phyloP scores from a whole-genome alignment of 2,113 vertebrate species.

The Strix uralensis region DNA sequence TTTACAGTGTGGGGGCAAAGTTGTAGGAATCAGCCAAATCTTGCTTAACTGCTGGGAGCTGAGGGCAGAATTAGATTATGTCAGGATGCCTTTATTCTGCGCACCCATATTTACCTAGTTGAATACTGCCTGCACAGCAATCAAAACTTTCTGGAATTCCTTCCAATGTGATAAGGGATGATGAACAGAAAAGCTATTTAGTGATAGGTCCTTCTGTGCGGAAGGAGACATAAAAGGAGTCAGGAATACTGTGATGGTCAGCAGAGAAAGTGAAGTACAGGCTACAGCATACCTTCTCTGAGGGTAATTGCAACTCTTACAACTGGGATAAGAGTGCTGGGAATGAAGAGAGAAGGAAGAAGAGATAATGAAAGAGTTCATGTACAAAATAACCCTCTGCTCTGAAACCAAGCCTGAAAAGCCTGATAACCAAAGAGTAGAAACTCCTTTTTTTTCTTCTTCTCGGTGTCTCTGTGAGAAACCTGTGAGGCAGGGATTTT shows the following conservation, averaged over 20 bases:
- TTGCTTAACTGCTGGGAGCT: not conserved
- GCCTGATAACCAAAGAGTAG: not conserved
- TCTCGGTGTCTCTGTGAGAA: not conserved
- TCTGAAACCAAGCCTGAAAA: not conserved
- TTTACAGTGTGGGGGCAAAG: rapidly evolving
- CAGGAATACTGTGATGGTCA: not conserved
- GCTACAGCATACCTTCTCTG: not conserved
- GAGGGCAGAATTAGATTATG: not conserved
- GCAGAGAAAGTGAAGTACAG: not conserved
- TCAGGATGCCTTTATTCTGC: not conserved
- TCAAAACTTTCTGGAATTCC: not conserved
- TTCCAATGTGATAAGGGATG: not conserved
- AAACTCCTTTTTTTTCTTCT: not conserved
- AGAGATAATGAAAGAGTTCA: not conserved
- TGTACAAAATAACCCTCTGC: not conserved
- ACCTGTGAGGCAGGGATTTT: not conserved
- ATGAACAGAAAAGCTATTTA: not conserved
- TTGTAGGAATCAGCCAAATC: not conserved
- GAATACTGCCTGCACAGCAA: not conserved
- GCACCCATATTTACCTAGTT: not conserved
- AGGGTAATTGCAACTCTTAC: not conserved
- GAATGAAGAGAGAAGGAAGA: not conserved
- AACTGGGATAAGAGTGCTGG: not conserved
- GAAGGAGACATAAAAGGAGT: not conserved
- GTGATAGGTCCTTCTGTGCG: not conserved